Evolutionary conservation across 2,797 vertebrate species (phyloP).

Genomic region (Tachyglossus aculeatus): DNA sequence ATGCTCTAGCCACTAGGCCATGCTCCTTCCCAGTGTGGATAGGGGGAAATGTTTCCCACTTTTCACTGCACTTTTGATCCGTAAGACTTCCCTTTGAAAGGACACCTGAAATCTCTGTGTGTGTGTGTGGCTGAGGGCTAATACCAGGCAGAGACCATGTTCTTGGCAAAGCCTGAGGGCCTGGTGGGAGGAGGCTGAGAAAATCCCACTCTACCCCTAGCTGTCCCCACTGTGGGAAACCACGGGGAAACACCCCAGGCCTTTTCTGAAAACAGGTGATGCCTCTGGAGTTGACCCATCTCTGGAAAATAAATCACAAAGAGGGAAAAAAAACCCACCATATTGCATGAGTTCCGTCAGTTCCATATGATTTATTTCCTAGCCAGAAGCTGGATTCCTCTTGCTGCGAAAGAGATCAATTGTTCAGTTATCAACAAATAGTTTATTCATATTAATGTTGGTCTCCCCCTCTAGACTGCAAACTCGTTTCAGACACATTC

Average conservation of each 20-base stretch:
- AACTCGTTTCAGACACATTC: too few relatives aligned
- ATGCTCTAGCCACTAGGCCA: too few relatives aligned
- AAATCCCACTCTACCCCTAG: background rate
- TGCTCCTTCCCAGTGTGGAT: too few relatives aligned
- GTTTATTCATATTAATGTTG: too few relatives aligned
- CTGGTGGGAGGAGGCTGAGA: background rate
- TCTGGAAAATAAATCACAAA: conserved; percentile 32
- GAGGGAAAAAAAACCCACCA: background rate
- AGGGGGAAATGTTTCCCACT: background rate
- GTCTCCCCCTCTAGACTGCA: too few relatives aligned
- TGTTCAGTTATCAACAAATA: too few relatives aligned
- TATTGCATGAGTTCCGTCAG: background rate
- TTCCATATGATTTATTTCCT: conserved; percentile 25
- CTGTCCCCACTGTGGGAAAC: conserved; percentile 6
- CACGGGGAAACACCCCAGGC: conserved; percentile 7
- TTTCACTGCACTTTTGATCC: background rate
- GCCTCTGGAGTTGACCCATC: conserved; percentile 10
- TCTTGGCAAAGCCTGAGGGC: conserved; percentile 4
- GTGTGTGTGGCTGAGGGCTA: background rate
- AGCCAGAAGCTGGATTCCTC: conserved; percentile 2
- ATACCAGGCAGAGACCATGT: rapidly evolving
- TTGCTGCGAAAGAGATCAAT: too few relatives aligned
- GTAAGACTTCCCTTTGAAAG: background rate
- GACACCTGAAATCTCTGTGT: background rate
- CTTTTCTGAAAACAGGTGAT: conserved; percentile 25